Percentiles rank a stretch among this genome's conserved stretches.
Evolutionary conservation across 2,888 invertebrate species (phyloP).

Genomic region (Coenonympha glycerion): DNA sequence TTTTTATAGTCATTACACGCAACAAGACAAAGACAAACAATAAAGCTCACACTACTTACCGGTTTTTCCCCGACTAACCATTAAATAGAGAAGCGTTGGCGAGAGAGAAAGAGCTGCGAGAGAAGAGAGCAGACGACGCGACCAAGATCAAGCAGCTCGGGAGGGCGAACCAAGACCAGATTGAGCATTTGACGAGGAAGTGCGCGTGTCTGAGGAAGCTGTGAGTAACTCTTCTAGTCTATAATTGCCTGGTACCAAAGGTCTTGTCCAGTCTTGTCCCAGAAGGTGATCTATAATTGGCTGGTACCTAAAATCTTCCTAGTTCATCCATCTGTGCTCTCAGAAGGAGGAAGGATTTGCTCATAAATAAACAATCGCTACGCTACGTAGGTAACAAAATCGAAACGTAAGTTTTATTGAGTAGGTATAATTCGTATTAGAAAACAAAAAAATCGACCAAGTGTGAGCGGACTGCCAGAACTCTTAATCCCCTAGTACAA

Average conservation of each 20-base stretch:
- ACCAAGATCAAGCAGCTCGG: conserved; percentile 61
- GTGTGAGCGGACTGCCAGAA: too few relatives aligned
- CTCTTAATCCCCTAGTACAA: too few relatives aligned
- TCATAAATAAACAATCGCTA: too few relatives aligned
- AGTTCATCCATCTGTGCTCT: too few relatives aligned
- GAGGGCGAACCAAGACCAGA: conserved; percentile 68
- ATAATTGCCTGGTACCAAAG: background rate
- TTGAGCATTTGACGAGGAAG: conserved; percentile 77
- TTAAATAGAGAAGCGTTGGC: conserved; percentile 63
- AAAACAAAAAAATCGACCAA: too few relatives aligned
- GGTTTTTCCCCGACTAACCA: conserved; percentile 42
- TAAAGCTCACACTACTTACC: conserved; percentile 34
- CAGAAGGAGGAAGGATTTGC: too few relatives aligned
- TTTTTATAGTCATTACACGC: background rate
- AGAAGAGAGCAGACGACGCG: conserved; percentile 59
- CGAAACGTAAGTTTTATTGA: too few relatives aligned
- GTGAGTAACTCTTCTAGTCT: conserved; percentile 56
- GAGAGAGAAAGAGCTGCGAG: conserved; percentile 59
- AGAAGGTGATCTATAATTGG: too few relatives aligned
- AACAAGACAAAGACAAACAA: conserved; percentile 1
- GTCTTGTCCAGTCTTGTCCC: too few relatives aligned
- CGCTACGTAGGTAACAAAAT: too few relatives aligned
- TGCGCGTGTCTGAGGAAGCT: conserved; percentile 78
- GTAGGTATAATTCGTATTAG: too few relatives aligned
- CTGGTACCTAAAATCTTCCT: too few relatives aligned